Percentiles rank a stretch among this genome's conserved stretches.
Conservation (phyloP, 2,113 vertebrate species). For the Aegithalos caudatus region DNA sequence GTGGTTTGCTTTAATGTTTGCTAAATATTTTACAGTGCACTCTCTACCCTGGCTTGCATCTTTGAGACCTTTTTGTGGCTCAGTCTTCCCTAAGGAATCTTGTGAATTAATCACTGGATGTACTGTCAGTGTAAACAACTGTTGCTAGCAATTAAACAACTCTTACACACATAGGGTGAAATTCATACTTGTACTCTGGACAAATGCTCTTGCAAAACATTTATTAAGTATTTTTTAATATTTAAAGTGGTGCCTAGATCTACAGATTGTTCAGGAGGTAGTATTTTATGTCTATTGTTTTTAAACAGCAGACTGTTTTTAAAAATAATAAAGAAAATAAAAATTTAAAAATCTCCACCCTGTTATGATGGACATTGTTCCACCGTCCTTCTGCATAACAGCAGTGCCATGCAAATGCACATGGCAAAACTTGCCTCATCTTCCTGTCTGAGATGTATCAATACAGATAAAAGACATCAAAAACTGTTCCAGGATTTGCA, state of each 20-base stretch:
- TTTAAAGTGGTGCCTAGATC: background rate
- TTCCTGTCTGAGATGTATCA: background rate
- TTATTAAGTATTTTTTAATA: background rate
- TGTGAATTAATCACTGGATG: conserved; percentile 14
- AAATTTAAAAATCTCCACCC: background rate
- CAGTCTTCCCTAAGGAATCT: background rate
- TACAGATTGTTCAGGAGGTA: background rate
- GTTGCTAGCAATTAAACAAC: conserved; percentile 6
- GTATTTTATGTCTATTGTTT: background rate
- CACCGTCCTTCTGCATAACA: background rate
- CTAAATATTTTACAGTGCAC: conserved; percentile 34
- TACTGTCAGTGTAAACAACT: background rate
- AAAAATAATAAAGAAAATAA: background rate
- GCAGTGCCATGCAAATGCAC: background rate
- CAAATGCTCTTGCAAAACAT: background rate
- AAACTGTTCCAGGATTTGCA: background rate
- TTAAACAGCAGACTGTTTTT: background rate
- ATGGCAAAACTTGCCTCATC: rapidly evolving
- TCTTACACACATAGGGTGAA: background rate
- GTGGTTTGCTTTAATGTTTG: background rate
- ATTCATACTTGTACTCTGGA: background rate
- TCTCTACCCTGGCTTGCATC: background rate
- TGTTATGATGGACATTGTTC: background rate
- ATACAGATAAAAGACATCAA: background rate
- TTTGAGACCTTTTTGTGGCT: background rate